Evolutionary conservation across 2,888 invertebrate species (phyloP), one percentile per base, ranked within the genome.

Genomic region (Xestoiulus laeticollis): DNA sequence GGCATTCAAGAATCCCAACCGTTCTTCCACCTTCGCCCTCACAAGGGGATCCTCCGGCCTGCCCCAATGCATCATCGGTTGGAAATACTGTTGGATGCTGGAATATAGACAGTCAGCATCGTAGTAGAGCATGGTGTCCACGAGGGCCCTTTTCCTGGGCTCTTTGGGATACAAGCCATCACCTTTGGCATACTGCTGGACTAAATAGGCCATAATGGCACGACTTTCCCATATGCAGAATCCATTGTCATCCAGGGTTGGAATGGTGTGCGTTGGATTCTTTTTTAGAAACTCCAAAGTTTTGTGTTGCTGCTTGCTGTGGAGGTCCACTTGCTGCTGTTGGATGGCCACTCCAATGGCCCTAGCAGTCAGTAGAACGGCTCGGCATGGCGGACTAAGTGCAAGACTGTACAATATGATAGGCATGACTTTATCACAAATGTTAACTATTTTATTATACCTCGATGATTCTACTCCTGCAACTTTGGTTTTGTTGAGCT

Each of bases 231-330:
- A 92, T 5, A 92, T 90, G 85, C 90, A 90, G 90, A 92, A 92
- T 86, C 92, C 92, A 88, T 91, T 91, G 89, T 92, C 92, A 89
- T 91, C 91, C 88, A 95, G 92, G 14, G 95, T 95, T 12, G 95
- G 95, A 4, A 95, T 89, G 30, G 90, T 90, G 26, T 91, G 91
- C 33, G 91, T 90, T 8, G 91, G 91, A 88, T 91, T 91, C 85
- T 91, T 90, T 91, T 91, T 85, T n/a, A 30, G 30, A 22, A 44
- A 44, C 16, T 89, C 90, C 90, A 90, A 44, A 90, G 89, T 84
- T 89, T 89, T 85, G 88, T 90, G 87, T 90, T 84, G 90, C 82
- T 90, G 90, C 87, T 89, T 90, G 33, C 89, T 87, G 85, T 89
- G 89, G 88, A 90, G 89, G 89, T 91, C 91, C 14, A 91, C 89